These are phyloP conservation scores for Meganola albula DNA, from an alignment of 2,888 invertebrate species.

Conservation along the genomic window DNA sequence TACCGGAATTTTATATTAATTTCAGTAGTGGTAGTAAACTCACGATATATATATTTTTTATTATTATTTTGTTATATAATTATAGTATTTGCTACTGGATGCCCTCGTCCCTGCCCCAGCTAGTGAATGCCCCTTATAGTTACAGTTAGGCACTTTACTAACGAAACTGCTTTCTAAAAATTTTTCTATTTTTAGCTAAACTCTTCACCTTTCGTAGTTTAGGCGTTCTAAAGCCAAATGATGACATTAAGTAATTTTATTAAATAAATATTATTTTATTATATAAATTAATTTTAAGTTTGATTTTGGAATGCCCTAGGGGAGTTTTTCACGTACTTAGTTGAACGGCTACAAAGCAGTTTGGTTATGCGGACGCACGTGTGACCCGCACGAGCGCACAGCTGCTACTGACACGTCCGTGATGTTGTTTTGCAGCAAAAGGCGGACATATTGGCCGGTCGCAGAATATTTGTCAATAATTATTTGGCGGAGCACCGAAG, in stretches of 20 bases:
- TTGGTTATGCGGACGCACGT: conserved; percentile 38
- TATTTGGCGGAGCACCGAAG: conserved; percentile 78
- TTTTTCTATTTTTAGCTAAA: conserved; percentile 41
- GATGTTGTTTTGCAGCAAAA: conserved; percentile 76
- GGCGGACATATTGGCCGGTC: conserved; percentile 78
- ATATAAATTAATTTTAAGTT: conserved; percentile 20
- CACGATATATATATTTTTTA: conserved; percentile 50
- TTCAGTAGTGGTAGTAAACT: conserved; percentile 60
- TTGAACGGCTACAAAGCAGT: conserved; percentile 55
- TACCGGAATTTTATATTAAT: conserved; percentile 56
- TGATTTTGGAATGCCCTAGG: conserved; percentile 58
- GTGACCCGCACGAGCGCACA: conserved; percentile 20
- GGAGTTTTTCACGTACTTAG: conserved; percentile 34
- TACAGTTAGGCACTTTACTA: conserved; percentile 62
- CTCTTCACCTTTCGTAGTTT: conserved; percentile 50
- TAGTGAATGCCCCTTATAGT: conserved; percentile 71
- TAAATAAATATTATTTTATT: background rate
- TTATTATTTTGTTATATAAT: conserved; percentile 47
- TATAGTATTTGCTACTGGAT: conserved; percentile 70
- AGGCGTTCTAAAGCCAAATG: conserved; percentile 60
- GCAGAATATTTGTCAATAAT: conserved; percentile 79
- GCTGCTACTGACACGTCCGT: conserved; percentile 57
- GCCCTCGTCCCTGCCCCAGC: conserved; percentile 68
- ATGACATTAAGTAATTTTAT: background rate
- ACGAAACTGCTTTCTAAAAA: conserved; percentile 62